A percentile compares a stretch with the other conserved stretches of the same genome.
Evolutionary conservation across 2,797 vertebrate species (phyloP).

Genomic region (Parotocinclus haroldoi): DNA sequence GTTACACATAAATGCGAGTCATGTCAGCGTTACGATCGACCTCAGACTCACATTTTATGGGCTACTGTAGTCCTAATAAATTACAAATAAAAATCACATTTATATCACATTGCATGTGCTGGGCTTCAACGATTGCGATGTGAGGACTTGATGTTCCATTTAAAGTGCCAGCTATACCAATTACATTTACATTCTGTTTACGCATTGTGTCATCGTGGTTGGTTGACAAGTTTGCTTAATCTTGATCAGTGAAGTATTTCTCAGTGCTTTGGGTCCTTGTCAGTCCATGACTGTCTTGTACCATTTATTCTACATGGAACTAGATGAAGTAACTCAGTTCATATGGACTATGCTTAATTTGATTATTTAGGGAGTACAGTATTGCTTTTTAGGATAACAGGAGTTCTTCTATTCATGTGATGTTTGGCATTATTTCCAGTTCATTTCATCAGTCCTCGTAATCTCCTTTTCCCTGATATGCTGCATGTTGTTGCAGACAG

Average conservation of each 20-base stretch:
- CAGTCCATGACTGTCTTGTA: conserved; percentile 19
- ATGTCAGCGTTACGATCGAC: conserved; percentile 46
- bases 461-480: background rate
- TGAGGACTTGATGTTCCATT: conserved; percentile 7
- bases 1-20: conserved; percentile 61
- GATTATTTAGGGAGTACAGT: conserved; percentile 8
- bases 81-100: conserved; percentile 52
- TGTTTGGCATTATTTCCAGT: conserved; percentile 11
- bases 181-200: conserved; percentile 64
- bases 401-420: background rate
- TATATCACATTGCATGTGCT: conserved; percentile 30
- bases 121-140: conserved; percentile 27
- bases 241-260: conserved; percentile 1
- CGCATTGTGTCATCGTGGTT: conserved; percentile 58
- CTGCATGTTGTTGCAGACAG: background rate
- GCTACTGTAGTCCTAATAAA: conserved; percentile 54
- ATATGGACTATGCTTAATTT: conserved; percentile 1
- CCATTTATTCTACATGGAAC: conserved; percentile 5
- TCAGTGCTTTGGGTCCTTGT: conserved; percentile 27
- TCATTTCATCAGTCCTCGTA: conserved; percentile 3
- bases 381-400: conserved; percentile 22
- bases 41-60: conserved; percentile 52
- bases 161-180: conserved; percentile 31
- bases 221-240: conserved; percentile 39
- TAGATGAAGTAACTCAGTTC: background rate